Evolutionary conservation across 2,888 invertebrate genomes (phyloP), one percentile per base, ranked within the genome.

Genomic region (Caenorhabditis imperialis): DNA sequence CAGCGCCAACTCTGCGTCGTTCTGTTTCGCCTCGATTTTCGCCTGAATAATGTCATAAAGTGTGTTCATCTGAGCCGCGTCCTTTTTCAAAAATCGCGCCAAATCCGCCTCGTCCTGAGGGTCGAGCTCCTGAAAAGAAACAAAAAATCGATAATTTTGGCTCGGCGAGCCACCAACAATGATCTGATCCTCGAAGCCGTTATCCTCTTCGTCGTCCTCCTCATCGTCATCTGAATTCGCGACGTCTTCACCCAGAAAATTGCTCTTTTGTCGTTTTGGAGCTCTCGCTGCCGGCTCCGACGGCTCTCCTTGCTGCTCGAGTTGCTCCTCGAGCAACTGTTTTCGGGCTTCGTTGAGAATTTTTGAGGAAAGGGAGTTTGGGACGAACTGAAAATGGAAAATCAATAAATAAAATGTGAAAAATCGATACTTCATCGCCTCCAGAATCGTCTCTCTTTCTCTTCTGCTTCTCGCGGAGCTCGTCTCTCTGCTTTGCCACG

Each of bases 31-130:
- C 44, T 78, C 77, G 33, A 81, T 81, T 57, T 79, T 79, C 0
- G 72, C 95, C 90, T 93, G 92, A 70, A 98, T 95, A 42, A 96
- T 92, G 88, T 97, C 95, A 16, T 94, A 94, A 38, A 98, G 89
- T 1, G 94, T 94, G 65, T 93, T 90, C 25, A 92, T 91, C 55
- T 91, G 92, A 18, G 89, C 89, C 4, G 91, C 90, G 84, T 92
- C 91, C 37, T 76, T 79, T 79, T 90, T 90, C 67, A 93, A 92
- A 84, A 98, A 98, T 89, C 92, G 92, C 88, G 92, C 92, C 73
- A 98, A 91, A 0, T 95, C 95, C 53, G 94, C 94, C 86, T 93
- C 93, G 88, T 93, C 92, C 47, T 84, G 73, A 1, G 83, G 80
- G 45, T 82, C 77, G 10, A 85, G 62, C 40, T 84, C 70, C 79